Base-by-base conservation (phyloP, 2,113 vertebrate genomes). In the Xiphophorus hellerii region DNA sequence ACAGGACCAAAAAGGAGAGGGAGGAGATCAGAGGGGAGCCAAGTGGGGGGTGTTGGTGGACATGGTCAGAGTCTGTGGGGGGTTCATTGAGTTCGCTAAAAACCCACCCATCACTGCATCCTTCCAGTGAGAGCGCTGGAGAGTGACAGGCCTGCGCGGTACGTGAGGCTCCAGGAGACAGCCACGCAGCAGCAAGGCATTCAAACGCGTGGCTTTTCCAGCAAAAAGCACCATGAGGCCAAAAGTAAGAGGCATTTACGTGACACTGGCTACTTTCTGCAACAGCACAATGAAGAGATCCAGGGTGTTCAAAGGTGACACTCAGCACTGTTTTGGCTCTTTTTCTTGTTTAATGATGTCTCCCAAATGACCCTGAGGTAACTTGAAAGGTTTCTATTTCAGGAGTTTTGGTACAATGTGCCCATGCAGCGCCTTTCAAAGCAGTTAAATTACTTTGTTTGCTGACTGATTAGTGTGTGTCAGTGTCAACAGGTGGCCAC, bases 381-480 rank as follows among this genome's bases (percentile, higher is more conserved):
- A 90, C 84, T 77, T 87, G 86, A 92, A 90, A 87, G 89, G 83
- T 90, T 88, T 87, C 84, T 81, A 81, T 84, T 83, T 88, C 88
- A 82, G 89, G 87, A 89, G 86, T 73, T 73, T 89, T 78, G 84
- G 81, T 73, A 86, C 87, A 87, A 81, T 89, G 87, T 86, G 82
- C 78, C 75, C 79, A 73, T 78, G 90, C 81, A 79, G 80, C 35
- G 67, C 74, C 68, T 87, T 86, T 85, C 84, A 90, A 92, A 91
- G 92, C 79, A 9, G 83, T 89, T 89, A 92, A 93, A 92, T 91
- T 28, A 92, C 89, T 89, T 90, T 93, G 90, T 94, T 93, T 93
- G 92, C 91, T 82, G 73, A 93, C 90, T 93, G 89, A 94, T 94
- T 93, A 94, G 92, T 89, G 88, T 87, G 92, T 92, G 89, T 93